Base-by-base conservation (phyloP, 2,888 invertebrate species). In the Lithophane semibrunnea region DNA sequence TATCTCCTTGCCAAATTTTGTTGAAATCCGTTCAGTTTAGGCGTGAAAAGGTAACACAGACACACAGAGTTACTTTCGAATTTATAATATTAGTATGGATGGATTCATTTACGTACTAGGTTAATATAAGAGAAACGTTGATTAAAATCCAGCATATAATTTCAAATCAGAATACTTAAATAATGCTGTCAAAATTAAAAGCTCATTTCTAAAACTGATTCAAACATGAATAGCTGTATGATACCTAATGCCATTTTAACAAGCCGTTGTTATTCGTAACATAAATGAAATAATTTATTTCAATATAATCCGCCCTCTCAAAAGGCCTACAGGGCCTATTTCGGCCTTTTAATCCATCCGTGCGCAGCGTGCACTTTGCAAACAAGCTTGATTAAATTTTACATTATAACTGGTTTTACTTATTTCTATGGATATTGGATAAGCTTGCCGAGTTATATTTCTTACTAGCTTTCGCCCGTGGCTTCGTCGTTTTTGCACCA, bases 351-450 rank as follows among this genome's bases (percentile, higher is more conserved):
- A 54, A n/a, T 49, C 29, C 60, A 44, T 47, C 10, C 37, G 61
- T 66, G 66, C 56, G 61, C 13, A 54, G 12, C 37, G 70, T 66
- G 29, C 72, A 72, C 29, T 72, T 80, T 54, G 67, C 18, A 2
- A 29, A 66, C 7, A 21, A 24, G 16, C 24, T 37, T 44, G 24
- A 21, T 24, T 12, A 37, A 58, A 49, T 58, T 56, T 37, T 47
- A 16, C 13, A n/a, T 18, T 18, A 58, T n/a, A 5, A 18, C 24
- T n/a, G 42, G 21, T 0, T 52, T 67, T 67, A 16, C 8, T 5
- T 16, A 24, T 1, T 24, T 58, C 21, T 10, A 10, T 24, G 8
- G 12, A n/a, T 70, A 18, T 56, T 24, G 3, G 29, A 73, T 21
- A 24, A 10, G 0, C 24, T 21, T 29, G 54, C 24, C 29, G 3